Percentiles rank a stretch among this genome's conserved stretches.
Conservation (phyloP, 1,140 invertebrate genomes). For the Camponotus vicinus region DNA sequence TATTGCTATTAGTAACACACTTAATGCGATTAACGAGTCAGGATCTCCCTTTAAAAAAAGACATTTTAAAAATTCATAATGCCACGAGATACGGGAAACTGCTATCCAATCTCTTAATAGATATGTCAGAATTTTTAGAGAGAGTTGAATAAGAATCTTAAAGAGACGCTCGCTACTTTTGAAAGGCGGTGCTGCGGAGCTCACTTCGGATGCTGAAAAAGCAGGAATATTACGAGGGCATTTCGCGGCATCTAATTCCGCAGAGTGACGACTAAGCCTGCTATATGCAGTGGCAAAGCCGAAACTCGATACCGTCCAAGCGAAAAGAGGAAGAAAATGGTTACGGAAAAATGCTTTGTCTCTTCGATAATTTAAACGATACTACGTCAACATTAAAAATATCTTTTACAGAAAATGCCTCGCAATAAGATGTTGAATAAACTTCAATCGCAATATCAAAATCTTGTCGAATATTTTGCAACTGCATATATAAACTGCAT, state of each 20-base stretch:
- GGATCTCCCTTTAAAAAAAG: neutral
- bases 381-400: constrained; percentile 52
- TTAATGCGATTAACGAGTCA: constrained; percentile 40
- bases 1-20: neutral
- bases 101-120: constrained; percentile 50
- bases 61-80: constrained; percentile 1
- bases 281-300: constrained; percentile 82
- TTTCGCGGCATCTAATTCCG: constrained; percentile 80
- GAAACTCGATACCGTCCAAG: constrained; percentile 79
- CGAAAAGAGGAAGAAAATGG: constrained; percentile 60
- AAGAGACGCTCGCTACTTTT: constrained; percentile 64
- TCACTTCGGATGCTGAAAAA: constrained; percentile 44
- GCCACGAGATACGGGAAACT: neutral
- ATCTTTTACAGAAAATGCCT: constrained; percentile 1
- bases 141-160: constrained; percentile 44
- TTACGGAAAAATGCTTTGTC: constrained; percentile 72
- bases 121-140: constrained; percentile 46
- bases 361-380: constrained; percentile 70
- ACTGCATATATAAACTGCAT: neutral
- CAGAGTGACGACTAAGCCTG: constrained; percentile 83
- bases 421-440: constrained; percentile 1
- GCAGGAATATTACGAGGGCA: constrained; percentile 60
- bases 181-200: constrained; percentile 39
- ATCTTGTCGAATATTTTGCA: neutral
- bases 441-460: constrained; percentile 10